A percentile compares a stretch with the other conserved stretches of the same genome.
Evolutionary conservation across 2,113 vertebrate species (phyloP).

Genomic region (Lepisosteus oculatus): DNA sequence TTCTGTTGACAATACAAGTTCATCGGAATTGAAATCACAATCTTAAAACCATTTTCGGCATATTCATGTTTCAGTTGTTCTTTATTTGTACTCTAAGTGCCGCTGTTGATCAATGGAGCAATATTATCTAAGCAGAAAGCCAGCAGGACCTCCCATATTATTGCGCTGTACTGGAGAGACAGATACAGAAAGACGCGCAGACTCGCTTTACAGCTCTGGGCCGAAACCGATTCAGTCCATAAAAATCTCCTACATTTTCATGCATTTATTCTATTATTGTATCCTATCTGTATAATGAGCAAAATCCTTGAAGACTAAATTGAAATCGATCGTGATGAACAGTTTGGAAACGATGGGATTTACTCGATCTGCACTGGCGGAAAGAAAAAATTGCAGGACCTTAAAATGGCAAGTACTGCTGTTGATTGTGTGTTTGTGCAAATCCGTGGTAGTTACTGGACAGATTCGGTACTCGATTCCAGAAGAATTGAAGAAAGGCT

Average conservation of each 20-base stretch:
- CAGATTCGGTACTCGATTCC: slow-evolving; percentile 49
- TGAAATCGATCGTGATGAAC: too few species aligned
- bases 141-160: slow-evolving; percentile 27
- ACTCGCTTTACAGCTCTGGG: too few species aligned
- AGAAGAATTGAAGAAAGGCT: slow-evolving; percentile 62
- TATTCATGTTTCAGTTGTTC: not conserved
- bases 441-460: not conserved
- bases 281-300: too few species aligned
- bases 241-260: too few species aligned
- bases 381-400: not conserved
- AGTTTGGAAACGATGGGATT: not conserved
- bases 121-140: slow-evolving; percentile 40
- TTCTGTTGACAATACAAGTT: not conserved
- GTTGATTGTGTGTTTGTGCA: not conserved
- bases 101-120: slow-evolving; percentile 34
- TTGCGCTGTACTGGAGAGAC: slow-evolving; percentile 9
- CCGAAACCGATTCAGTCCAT: too few species aligned
- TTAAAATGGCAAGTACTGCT: not conserved
- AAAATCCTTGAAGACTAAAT: too few species aligned
- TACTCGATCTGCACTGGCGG: not conserved
- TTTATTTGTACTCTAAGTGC: slow-evolving; percentile 9
- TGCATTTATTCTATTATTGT: too few species aligned
- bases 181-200: too few species aligned
- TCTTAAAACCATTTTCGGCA: not conserved
- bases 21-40: not conserved